A percentile compares a stretch with the other conserved stretches of the same genome.
Evolutionary conservation across 2,888 invertebrate genomes (phyloP).

Genomic region (Melitaea athalia): DNA sequence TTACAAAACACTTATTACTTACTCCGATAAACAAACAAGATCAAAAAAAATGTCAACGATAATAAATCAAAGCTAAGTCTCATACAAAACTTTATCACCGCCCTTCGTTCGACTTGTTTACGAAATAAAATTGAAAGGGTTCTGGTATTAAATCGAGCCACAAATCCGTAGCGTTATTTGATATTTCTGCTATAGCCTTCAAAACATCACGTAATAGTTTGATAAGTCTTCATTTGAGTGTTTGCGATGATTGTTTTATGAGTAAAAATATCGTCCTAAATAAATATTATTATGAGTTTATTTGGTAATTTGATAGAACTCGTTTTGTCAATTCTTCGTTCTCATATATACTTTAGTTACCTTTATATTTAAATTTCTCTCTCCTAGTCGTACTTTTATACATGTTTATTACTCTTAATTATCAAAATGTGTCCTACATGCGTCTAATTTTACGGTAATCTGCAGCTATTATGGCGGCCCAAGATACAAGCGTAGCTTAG

Average conservation of each 20-base stretch:
- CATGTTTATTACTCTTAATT: too few relatives aligned
- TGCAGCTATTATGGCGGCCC: too few relatives aligned
- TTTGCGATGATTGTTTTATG: too few relatives aligned
- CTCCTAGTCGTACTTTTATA: too few relatives aligned
- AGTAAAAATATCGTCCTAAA: conserved; percentile 11
- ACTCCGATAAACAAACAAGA: conserved; percentile 46
- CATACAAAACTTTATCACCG: conserved; percentile 51
- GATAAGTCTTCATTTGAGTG: not conserved
- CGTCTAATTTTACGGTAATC: too few relatives aligned
- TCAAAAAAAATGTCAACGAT: conserved; percentile 50
- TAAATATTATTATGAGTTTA: conserved; percentile 1
- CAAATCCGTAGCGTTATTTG: not conserved
- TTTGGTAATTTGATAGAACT: too few relatives aligned
- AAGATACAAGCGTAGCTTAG: too few relatives aligned
- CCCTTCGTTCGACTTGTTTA: conserved; percentile 57
- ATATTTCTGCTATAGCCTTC: not conserved
- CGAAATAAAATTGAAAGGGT: conserved; percentile 45
- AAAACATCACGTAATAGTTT: not conserved
- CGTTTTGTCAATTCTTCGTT: too few relatives aligned
- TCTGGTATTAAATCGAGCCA: conserved; percentile 15
- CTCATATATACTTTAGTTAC: too few relatives aligned
- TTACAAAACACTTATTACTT: conserved; percentile 43
- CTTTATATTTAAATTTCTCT: too few relatives aligned
- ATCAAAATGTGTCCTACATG: too few relatives aligned
- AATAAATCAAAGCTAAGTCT: conserved; percentile 58